Conservation (phyloP, 2,888 invertebrate species). For the Phortica magna region DNA sequence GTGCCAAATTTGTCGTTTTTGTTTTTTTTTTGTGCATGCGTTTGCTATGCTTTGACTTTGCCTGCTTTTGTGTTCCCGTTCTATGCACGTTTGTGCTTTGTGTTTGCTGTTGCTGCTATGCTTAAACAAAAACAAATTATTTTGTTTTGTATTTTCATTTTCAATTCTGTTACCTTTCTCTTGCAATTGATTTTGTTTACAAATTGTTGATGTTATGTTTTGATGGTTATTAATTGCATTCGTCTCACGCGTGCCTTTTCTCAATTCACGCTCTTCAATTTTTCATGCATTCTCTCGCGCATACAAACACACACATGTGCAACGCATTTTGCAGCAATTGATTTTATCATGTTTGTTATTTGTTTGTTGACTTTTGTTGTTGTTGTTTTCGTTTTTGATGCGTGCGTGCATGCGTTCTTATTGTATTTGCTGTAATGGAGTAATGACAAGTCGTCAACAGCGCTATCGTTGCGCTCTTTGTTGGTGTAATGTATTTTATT, state of each 20-base stretch:
- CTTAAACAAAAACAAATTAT: too few species aligned
- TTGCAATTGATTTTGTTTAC: background rate
- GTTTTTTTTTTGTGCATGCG: too few species aligned
- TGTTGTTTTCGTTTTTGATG: constrained; percentile 28
- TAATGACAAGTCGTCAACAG: constrained; percentile 9
- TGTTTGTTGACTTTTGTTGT: background rate
- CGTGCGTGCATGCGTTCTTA: constrained; percentile 6
- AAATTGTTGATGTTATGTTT: background rate
- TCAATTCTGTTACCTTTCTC: background rate
- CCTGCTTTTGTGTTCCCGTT: too few species aligned
- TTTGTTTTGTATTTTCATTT: background rate
- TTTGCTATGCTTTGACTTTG: too few species aligned
- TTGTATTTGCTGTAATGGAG: constrained; percentile 32
- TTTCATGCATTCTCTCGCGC: background rate
- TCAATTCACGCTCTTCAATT: constrained; percentile 5
- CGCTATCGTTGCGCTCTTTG: background rate
- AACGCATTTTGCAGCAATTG: constrained; percentile 11
- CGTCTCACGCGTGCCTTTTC: background rate
- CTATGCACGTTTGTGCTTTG: too few species aligned
- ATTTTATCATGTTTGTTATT: background rate
- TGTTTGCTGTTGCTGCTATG: too few species aligned
- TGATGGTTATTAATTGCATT: constrained; percentile 1
- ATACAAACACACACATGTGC: background rate
- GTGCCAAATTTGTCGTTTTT: too few species aligned
- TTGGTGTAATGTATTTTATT: background rate